Base-by-base conservation (phyloP, 2,797 vertebrate genomes). In the Sebastes reedi region DNA sequence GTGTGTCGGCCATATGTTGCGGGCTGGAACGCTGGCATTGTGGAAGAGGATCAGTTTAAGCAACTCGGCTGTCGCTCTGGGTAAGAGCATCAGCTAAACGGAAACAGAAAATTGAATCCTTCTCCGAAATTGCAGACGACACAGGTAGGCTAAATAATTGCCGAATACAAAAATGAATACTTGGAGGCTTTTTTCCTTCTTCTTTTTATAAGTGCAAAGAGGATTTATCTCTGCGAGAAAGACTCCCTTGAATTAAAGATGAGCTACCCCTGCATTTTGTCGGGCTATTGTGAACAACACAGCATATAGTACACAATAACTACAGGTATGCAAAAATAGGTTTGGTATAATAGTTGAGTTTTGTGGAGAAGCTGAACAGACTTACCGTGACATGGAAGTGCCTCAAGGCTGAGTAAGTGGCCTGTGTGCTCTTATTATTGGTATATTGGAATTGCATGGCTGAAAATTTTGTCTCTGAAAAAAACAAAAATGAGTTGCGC, bases 201-300 rank as follows among this genome's bases (percentile, higher is more conserved):
- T 62, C 20, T 24, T 55, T 39, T 65, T 70, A 71, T 84, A 91
- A 91, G 61, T 89, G 84, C 85, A 73, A 69, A 86, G 86, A 80
- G 91, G 91, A 89, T 93, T 93, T 92, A 90, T 92, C 84, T 87
- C 81, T 68, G 81, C 73, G 83, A 83, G 66, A 79, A 85, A 81
- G 56, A 74, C 79, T 83, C 79, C 77, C 61, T 87, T 93, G 91
- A 93, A 93, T 92, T 89, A 91, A 91, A 93, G 88, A 94, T 93
- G 90, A 93, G 93, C 82, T 74, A 68, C 74, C 71, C 32, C 22
- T 83, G 71, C 72, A 67, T 88, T 91, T 92, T 91, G 82, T 92
- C 71, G 75, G 67, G 72, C 83, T 72, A 84, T 91, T 92, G 91
- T 86, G 86, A 91, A 87, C 79, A 89, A 80, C 79, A 80, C 67